phyloP scores from a whole-genome alignment of 2,797 vertebrate genomes.

The Mormyrops attenuatus region DNA sequence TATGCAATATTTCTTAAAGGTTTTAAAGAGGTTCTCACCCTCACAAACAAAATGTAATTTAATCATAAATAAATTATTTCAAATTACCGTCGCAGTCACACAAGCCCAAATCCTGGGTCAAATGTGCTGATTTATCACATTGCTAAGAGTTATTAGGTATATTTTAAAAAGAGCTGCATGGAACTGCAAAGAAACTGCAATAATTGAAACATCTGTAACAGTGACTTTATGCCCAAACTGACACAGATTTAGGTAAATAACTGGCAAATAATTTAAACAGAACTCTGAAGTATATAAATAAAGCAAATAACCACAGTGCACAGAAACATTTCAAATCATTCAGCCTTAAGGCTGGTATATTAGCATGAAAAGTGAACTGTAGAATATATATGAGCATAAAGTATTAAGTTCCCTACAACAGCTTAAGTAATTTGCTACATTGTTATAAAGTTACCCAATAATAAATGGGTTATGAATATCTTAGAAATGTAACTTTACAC shows the following conservation, averaged over 20 bases:
- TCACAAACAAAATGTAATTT: not conserved
- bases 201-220: not conserved
- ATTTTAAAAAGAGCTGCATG: not conserved
- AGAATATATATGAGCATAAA: constrained; percentile 5
- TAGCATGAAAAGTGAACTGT: constrained; percentile 19
- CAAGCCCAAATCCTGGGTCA: too few species aligned
- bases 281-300: constrained; percentile 26
- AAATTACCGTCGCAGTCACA: not conserved
- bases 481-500: constrained; percentile 10
- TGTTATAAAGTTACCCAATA: constrained; percentile 7
- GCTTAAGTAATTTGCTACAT: constrained; percentile 12
- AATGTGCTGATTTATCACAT: not conserved
- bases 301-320: constrained; percentile 13
- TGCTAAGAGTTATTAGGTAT: not conserved
- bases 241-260: not conserved
- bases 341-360: constrained; percentile 6
- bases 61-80: not conserved
- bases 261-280: constrained; percentile 24
- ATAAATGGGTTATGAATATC: not conserved
- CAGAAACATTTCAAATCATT: constrained; percentile 18
- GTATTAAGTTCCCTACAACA: not conserved
- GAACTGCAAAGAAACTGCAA: not conserved
- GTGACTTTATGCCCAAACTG: not conserved
- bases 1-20: not conserved
- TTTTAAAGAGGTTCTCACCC: not conserved